Evolutionary conservation across 2,113 vertebrate genomes (phyloP).

Genomic region (Otis tarda): DNA sequence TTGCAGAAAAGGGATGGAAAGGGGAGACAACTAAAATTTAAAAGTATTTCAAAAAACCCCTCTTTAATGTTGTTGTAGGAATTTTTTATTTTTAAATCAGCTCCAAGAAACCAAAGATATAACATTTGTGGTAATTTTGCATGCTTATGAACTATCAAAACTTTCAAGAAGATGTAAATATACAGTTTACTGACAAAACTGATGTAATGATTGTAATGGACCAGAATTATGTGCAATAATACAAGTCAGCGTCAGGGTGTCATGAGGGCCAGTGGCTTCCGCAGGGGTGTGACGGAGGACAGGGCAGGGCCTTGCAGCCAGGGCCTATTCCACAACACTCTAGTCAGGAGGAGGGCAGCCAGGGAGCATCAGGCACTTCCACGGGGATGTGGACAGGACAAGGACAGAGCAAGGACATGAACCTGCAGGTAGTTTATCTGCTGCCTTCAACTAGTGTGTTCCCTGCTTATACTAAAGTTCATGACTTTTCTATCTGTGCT

Average conservation of each 20-base stretch:
- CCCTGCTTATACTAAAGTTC: not conserved
- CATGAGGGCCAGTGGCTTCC: not conserved
- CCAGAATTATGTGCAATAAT: not conserved
- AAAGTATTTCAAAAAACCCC: fast-evolving
- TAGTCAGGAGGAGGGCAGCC: not conserved
- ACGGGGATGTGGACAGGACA: not conserved
- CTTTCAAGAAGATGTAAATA: not conserved
- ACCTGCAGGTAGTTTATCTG: not conserved
- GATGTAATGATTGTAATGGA: fast-evolving
- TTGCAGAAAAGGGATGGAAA: not conserved
- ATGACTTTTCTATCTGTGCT: not conserved
- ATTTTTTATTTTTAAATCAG: not conserved
- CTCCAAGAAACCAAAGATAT: not conserved
- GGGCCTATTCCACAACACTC: not conserved
- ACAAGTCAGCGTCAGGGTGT: not conserved
- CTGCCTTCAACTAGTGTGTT: not conserved
- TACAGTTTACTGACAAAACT: not conserved
- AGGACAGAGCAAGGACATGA: too few species aligned
- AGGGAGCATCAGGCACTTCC: not conserved
- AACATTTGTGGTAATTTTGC: not conserved
- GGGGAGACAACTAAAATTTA: not conserved
- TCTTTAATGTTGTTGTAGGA: not conserved
- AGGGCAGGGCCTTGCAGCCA: not conserved
- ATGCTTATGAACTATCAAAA: not conserved
- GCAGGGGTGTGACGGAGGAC: not conserved